Conservation (phyloP, 2,888 invertebrate species). For the Polia nebulosa region DNA sequence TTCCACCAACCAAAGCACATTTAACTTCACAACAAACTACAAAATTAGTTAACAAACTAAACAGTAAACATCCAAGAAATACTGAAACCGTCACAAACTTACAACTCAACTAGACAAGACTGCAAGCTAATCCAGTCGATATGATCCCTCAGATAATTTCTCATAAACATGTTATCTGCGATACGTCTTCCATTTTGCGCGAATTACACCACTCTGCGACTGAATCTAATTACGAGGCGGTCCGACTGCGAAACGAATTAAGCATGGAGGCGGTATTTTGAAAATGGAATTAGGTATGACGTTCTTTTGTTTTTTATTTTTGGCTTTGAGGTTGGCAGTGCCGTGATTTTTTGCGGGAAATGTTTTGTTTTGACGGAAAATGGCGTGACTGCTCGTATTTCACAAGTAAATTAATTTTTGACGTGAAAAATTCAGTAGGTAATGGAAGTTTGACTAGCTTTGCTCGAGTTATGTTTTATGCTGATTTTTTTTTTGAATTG, state of each 20-base stretch:
- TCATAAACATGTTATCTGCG: slow-evolving; percentile 82
- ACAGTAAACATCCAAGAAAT: slow-evolving; percentile 29
- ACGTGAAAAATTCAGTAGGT: background rate
- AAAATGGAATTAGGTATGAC: slow-evolving; percentile 29
- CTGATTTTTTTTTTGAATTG: too few relatives aligned
- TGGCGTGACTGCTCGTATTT: background rate
- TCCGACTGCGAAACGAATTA: slow-evolving; percentile 61
- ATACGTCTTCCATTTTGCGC: slow-evolving; percentile 86
- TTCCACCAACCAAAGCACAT: background rate
- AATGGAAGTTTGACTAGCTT: too few relatives aligned
- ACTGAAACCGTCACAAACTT: slow-evolving; percentile 39
- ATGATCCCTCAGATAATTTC: slow-evolving; percentile 78
- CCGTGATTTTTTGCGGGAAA: slow-evolving; percentile 44
- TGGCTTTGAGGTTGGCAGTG: slow-evolving; percentile 7
- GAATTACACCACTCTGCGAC: slow-evolving; percentile 87
- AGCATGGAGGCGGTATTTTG: slow-evolving; percentile 70
- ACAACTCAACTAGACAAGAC: slow-evolving; percentile 21
- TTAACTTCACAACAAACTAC: slow-evolving; percentile 16
- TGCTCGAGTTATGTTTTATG: too few relatives aligned
- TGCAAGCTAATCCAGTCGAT: slow-evolving; percentile 59
- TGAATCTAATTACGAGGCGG: slow-evolving; percentile 85
- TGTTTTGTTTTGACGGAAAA: background rate
- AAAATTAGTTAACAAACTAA: slow-evolving; percentile 45
- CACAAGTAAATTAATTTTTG: background rate
- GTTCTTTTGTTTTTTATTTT: slow-evolving; percentile 37